Base-by-base conservation (phyloP, 2,888 invertebrate species). In the Limnephilus rhombicus region DNA sequence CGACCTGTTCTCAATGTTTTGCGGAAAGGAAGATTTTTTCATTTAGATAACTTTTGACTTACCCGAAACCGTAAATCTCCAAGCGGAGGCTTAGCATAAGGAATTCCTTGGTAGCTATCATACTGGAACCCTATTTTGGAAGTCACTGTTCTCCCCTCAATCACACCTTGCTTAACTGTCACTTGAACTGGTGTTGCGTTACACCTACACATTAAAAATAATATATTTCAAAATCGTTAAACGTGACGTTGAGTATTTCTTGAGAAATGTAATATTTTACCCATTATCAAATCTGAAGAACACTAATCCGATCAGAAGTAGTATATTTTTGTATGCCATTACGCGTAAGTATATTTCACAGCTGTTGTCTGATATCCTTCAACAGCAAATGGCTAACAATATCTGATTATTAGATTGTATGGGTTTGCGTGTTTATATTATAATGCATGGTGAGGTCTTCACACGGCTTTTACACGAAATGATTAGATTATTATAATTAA, bases 51-150 rank as follows among this genome's bases (percentile, higher is more conserved):
- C 7, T 83, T 34, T 18, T 7, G 18, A 31, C 24, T 12, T 83
- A 83, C 83, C 83, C 83, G 83, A 83, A 83, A 83, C 18, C 83
- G 31, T 31, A 83, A 29, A 11, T 83, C 49, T 49, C 49, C 49
- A 13, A 49, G 49, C 49, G 49, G 49, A 49, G 49, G 49, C 49
- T 49, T 49, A 34, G 83, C 83, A 34, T 83, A 83, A 31, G 83
- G 83, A 13, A 83, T 83, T 83, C 83, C 83, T 83, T 83, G 83
- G 15, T 18, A 83, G 37, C 83, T 83, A 34, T 83, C 31, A 4
- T 18, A 83, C 37, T 83, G 34, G 31, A 83, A 83, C 7, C 83
- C 83, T 83, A 37, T 3, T 83, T 18, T 29, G 13, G 83, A 34
- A 83, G 37, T 37, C 83, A 34, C 31, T 83, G 24, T 83, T 83